Base-by-base conservation (phyloP, 2,888 invertebrate species). In the Erebia epiphron region DNA sequence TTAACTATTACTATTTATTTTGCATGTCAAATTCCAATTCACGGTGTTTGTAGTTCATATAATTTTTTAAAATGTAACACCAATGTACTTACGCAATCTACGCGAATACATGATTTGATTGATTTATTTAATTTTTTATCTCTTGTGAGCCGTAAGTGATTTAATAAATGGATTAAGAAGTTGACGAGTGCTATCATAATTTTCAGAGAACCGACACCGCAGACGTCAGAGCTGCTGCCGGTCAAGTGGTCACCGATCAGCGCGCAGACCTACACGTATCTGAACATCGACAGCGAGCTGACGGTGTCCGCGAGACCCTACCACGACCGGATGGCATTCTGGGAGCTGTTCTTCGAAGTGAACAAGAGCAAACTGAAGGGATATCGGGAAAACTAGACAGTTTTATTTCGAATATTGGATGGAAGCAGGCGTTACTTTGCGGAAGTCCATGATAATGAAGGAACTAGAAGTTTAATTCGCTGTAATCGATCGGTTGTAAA, bases 211-310 rank as follows among this genome's bases (percentile, higher is more conserved):
- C 75, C 75, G 14, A 71, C 69, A 0, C 86, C 87, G 0, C 78
- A 80, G 16, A 73, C 68, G 0, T 75, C 84, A 0, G 79, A 83
- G 0, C 75, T 87, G 0, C 65, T 88, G 2, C 83, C 85, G 16
- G 75, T 83, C 7, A 80, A 79, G 70, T 90, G 90, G 90, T 62
- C 73, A 4, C 83, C 85, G 0, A 78, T 83, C 1, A 83, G 80
- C 1, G 75, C 75, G 8, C 76, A 78, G 0, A 67, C 70, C 0
- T 68, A 79, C 54, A 69, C 82, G 58, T 86, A 81, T 61, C 56
- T 87, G 18, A 73, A 82, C 18, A 83, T 87, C 10, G 75, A 79
- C 70, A 70, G 71, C 0, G 76, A 81, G 5, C 35, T 86, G 4
- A 52, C 68, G 0, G 14, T 80, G 0, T 71, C 70, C 3, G 75